Evolutionary conservation across 2,113 vertebrate species (phyloP), one percentile per base, ranked within the genome.

Genomic region (Platanista minor): DNA sequence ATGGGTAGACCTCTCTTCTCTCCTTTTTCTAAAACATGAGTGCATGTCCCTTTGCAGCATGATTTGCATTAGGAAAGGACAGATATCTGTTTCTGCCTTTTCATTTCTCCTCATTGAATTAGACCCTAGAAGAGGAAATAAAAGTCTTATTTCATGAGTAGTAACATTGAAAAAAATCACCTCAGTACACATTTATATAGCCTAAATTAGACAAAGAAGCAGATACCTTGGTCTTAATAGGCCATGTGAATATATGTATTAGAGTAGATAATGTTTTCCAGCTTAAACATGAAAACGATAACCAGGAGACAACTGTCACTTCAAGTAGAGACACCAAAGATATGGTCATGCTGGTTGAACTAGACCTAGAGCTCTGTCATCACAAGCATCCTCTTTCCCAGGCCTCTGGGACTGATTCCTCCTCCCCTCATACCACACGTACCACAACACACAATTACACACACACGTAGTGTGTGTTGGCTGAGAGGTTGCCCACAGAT

Each of bases 91-190:
- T 82, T 36, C n/a, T 86, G 18, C 10, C 25, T 18, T 81, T 95
- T 61, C 18, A 43, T 83, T 92, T 72, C 36, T 54, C 21, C 54
- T 83, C 7, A 15, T 25, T 77, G 23, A 86, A 84, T 84, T 52
- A 71, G 33, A 7, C 46, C n/a, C 39, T 66, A 14, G 15, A 78
- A 8, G 5, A 91, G 12, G 33, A 82, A 78, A 66, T 75, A 29
- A 46, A 92, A 54, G 61, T 52, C 25, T 25, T 96, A 91, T 59
- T 71, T 59, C 31, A 61, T 77, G 69, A 91, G 9, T 17, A 72
- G 33, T 78, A 72, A 66, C 46, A 52, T 29, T 59, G 57, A 18
- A 88, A 85, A 80, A 87, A 88, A 31, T 27, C 27, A 59, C 36
- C 75, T 78, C 27, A 29, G 1, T 67, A 64, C 29, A 43, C 21